Percentiles rank a stretch among this genome's conserved stretches.
These are phyloP conservation scores for Pagrus major DNA, from an alignment of 2,113 vertebrate species.

Conservation along the genomic window DNA sequence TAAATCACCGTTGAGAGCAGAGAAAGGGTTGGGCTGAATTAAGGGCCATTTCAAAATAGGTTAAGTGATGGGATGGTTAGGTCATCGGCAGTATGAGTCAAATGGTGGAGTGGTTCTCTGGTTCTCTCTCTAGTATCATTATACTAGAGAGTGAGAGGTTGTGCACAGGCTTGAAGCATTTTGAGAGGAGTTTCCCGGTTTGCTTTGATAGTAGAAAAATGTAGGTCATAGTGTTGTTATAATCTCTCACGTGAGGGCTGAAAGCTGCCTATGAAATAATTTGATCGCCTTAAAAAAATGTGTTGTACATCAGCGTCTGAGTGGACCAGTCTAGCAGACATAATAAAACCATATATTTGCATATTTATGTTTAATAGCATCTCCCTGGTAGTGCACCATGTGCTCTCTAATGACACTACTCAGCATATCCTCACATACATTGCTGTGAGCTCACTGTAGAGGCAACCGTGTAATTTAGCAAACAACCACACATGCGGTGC, in stretches of 20 bases:
- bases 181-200: constrained; percentile 18
- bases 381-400: background rate
- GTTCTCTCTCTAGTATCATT: constrained; percentile 20
- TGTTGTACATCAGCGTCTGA: background rate
- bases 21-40: constrained; percentile 56
- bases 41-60: constrained; percentile 64
- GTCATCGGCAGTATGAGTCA: constrained; percentile 62
- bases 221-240: constrained; percentile 47
- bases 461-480: constrained; percentile 52
- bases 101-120: constrained; percentile 44
- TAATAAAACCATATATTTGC: background rate
- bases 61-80: constrained; percentile 76
- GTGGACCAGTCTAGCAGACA: background rate
- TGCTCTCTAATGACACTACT: constrained; percentile 22
- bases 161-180: constrained; percentile 21
- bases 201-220: constrained; percentile 37
- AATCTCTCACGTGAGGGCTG: background rate
- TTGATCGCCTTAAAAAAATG: background rate
- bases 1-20: constrained; percentile 76
- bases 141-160: constrained; percentile 25
- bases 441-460: constrained; percentile 37
- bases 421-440: constrained; percentile 24
- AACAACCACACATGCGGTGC: constrained; percentile 60
- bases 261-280: background rate
- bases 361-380: constrained; percentile 7